Base-by-base conservation (phyloP, 2,797 vertebrate species). In the Gymnodraco acuticeps region DNA sequence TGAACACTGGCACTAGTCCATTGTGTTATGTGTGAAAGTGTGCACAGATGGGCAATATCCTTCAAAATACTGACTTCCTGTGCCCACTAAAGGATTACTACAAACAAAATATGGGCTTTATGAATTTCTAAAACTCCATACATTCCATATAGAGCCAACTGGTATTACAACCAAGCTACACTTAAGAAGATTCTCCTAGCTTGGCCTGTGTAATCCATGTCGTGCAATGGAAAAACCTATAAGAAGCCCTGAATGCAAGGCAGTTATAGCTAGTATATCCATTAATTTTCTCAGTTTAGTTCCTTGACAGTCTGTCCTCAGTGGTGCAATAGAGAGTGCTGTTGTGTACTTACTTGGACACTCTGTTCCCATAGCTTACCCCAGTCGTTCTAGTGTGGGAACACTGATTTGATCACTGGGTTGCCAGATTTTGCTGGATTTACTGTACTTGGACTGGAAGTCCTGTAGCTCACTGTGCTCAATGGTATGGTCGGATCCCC, bases 361-460 rank as follows among this genome's bases (percentile, higher is more conserved):
- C 75, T 54, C 63, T 89, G 89, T 90, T 89, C 86, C 72, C 78
- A 82, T 68, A 68, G 77, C 73, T 74, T 64, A 55, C 73, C 77
- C 73, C 54, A 73, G 60, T 78, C 67, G 1, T 78, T 77, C 77
- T 76, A 69, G 78, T 85, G 75, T 87, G 85, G 87, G 87, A 91
- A 85, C 75, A 77, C 73, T 80, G 81, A 85, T 88, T 87, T 83
- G 81, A 85, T 88, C 75, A 59, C 70, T 59, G 73, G 76, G 62
- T 85, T 84, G 72, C 75, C 79, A 88, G 83, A 83, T 86, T 88
- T 85, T 80, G 83, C 80, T 81, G 84, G 88, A 90, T 93, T 92
- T 90, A 88, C 84, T 92, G 82, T 93, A 82, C 86, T 90, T 85
- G 88, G 84, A 90, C 89, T 86, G 64, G 81, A 87, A 88, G 86